Evolutionary conservation across 2,797 vertebrate species (phyloP).

Genomic region (Argyrosomus regius): DNA sequence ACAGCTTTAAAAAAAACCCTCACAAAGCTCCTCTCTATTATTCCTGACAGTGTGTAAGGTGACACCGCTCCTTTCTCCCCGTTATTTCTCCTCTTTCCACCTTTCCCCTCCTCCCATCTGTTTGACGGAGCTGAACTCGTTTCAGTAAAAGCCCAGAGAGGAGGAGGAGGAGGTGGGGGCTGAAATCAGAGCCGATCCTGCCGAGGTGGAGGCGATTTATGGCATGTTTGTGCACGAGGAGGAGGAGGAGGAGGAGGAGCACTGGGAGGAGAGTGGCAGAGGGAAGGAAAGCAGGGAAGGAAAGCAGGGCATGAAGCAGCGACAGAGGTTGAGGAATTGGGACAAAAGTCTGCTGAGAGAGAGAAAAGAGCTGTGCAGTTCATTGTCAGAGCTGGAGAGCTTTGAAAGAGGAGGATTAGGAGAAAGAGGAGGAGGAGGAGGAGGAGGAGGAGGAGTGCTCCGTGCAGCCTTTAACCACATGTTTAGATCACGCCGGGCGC

Average conservation of each 20-base stretch:
- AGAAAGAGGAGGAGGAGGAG: neutral
- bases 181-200: constrained; percentile 73
- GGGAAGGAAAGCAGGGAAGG: constrained; percentile 50
- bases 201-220: constrained; percentile 56
- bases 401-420: constrained; percentile 35
- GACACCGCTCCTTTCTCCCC: constrained; percentile 58
- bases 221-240: constrained; percentile 56
- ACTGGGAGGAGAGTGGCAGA: constrained; percentile 48
- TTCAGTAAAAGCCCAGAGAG: constrained; percentile 33
- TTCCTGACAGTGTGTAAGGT: constrained; percentile 61
- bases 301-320: constrained; percentile 55
- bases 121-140: constrained; percentile 32
- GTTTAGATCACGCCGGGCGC: constrained; percentile 2
- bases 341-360: constrained; percentile 57
- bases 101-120: constrained; percentile 50
- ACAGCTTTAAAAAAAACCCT: constrained; percentile 6
- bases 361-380: constrained; percentile 40
- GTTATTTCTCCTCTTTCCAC: constrained; percentile 46
- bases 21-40: constrained; percentile 42
- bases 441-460: constrained; percentile 12
- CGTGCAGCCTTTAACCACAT: constrained; percentile 19
- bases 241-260: constrained; percentile 53
- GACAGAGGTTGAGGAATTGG: constrained; percentile 55
- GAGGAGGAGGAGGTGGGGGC: constrained; percentile 18
- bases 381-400: constrained; percentile 22